Percentiles rank a stretch among this genome's conserved stretches.
These are phyloP conservation scores for Hemistola chrysoprasaria DNA, from an alignment of 2,888 invertebrate species.

Conservation along the genomic window DNA sequence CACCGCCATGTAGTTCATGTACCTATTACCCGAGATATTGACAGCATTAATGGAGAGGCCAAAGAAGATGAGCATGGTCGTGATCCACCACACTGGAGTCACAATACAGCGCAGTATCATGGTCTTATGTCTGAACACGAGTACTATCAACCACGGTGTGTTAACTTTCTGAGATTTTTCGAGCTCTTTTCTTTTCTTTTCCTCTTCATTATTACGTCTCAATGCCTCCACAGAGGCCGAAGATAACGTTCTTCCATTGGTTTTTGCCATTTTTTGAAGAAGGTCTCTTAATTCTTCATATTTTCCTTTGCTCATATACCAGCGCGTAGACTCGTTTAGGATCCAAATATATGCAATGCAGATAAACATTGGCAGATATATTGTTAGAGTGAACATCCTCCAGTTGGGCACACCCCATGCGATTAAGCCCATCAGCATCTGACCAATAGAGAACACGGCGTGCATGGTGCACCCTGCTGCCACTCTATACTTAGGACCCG, in stretches of 20 bases:
- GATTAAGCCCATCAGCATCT: slow-evolving; percentile 84
- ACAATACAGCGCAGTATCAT: background rate
- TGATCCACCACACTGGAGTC: slow-evolving; percentile 80
- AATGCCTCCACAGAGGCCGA: slow-evolving; percentile 48
- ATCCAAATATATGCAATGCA: slow-evolving; percentile 85
- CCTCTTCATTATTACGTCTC: slow-evolving; percentile 42
- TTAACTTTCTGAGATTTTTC: slow-evolving; percentile 25
- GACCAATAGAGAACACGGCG: slow-evolving; percentile 86
- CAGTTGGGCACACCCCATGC: slow-evolving; percentile 87
- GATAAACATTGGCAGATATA: slow-evolving; percentile 86
- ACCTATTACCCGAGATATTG: slow-evolving; percentile 84
- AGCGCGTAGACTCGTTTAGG: slow-evolving; percentile 87
- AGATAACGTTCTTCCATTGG: slow-evolving; percentile 72
- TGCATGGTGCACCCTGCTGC: slow-evolving; percentile 85
- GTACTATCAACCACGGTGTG: slow-evolving; percentile 43
- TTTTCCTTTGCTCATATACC: slow-evolving; percentile 87
- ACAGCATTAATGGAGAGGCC: slow-evolving; percentile 86
- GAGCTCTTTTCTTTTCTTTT: slow-evolving; percentile 29
- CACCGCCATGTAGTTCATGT: slow-evolving; percentile 85
- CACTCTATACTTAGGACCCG: slow-evolving; percentile 86
- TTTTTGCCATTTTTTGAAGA: slow-evolving; percentile 81
- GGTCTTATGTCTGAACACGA: background rate
- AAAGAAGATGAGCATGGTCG: slow-evolving; percentile 75
- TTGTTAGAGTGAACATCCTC: slow-evolving; percentile 83
- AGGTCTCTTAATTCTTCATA: slow-evolving; percentile 84